Conservation (phyloP, 2,113 vertebrate genomes). For the Lophochroa leadbeateri region DNA sequence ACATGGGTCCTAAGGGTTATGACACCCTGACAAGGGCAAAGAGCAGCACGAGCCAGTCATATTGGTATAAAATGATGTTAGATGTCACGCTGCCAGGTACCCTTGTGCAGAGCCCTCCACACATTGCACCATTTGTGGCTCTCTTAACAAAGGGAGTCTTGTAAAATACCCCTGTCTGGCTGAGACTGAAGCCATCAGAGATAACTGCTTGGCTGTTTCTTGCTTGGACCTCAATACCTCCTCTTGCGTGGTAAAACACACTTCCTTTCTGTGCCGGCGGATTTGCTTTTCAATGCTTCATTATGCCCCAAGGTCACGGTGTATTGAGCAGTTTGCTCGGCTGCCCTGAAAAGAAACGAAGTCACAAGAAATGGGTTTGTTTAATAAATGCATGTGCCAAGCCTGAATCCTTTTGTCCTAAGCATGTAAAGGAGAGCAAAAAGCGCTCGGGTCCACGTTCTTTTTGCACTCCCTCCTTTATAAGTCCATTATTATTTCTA, state of each 20-base stretch:
- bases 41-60: background rate
- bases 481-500: background rate
- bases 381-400: background rate
- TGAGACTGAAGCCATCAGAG: conserved; percentile 1
- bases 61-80: background rate
- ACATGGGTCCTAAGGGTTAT: background rate
- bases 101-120: background rate
- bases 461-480: background rate
- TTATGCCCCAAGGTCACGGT: conserved; percentile 47
- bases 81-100: background rate
- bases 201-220: conserved; percentile 28
- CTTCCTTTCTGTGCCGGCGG: conserved; percentile 15
- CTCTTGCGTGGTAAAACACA: background rate
- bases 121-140: background rate
- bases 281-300: conserved; percentile 57
- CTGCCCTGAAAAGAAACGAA: background rate
- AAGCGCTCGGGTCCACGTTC: accelerated
- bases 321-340: background rate
- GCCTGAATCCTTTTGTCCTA: background rate
- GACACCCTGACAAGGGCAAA: background rate
- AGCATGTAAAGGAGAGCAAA: background rate
- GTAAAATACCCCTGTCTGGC: background rate
- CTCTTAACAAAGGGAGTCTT: conserved; percentile 16
- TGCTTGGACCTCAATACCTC: background rate
- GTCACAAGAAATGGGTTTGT: background rate